phyloP scores from a whole-genome alignment of 2,113 vertebrate species.

The Corynorhinus townsendii region DNA sequence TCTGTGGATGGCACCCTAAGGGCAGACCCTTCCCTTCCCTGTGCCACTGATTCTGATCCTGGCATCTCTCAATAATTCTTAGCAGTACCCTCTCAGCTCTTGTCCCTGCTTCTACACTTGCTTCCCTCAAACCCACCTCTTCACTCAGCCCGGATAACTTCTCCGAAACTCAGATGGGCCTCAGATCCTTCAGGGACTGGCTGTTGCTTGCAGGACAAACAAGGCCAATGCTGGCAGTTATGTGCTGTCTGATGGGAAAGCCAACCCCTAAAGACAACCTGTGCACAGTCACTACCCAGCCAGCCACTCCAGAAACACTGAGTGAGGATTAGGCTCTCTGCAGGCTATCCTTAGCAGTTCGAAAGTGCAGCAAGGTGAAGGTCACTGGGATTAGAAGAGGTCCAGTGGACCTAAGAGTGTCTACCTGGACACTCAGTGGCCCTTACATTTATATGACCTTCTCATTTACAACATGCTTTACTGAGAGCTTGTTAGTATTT shows the following conservation, averaged over 20 bases:
- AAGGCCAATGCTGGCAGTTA: neutral
- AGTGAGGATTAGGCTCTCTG: neutral
- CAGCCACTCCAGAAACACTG: neutral
- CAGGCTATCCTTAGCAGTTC: neutral
- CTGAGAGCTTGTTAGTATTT: neutral
- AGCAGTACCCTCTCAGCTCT: neutral
- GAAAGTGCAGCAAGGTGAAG: neutral
- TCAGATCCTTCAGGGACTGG: fast-evolving
- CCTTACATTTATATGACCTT: neutral
- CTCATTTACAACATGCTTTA: neutral
- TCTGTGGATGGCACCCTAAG: neutral
- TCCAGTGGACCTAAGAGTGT: neutral
- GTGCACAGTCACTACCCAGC: fast-evolving
- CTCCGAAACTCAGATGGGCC: neutral
- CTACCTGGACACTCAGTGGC: neutral
- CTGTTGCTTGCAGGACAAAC: neutral
- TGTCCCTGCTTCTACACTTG: neutral
- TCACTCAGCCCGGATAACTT: fast-evolving
- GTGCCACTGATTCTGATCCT: neutral
- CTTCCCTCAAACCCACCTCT: neutral
- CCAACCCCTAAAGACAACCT: fast-evolving
- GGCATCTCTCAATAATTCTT: neutral
- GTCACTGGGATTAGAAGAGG: neutral
- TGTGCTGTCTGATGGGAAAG: no score
- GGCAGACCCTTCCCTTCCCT: neutral